Conservation (phyloP, 2,113 vertebrate genomes). For the Mastomys natalensis region DNA sequence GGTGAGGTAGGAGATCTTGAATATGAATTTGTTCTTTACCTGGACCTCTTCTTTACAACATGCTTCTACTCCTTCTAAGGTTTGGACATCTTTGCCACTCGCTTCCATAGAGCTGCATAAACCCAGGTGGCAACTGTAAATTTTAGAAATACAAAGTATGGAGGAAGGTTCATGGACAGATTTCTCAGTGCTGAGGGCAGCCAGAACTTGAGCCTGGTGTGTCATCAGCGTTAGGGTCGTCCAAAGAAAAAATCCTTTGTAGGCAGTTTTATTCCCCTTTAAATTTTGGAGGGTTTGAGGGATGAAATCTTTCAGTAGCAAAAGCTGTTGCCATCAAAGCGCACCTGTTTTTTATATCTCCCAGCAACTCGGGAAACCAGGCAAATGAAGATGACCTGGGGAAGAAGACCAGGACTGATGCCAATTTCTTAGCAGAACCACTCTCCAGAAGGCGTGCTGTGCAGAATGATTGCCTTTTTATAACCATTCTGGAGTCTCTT, state of each 20-base stretch:
- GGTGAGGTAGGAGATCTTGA: not conserved
- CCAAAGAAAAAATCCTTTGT: constrained; percentile 25
- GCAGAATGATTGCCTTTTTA: constrained; percentile 34
- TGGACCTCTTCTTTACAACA: not conserved
- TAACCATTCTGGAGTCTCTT: constrained; percentile 31
- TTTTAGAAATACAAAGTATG: constrained; percentile 27
- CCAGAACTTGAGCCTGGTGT: constrained; percentile 4
- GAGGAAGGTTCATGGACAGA: not conserved
- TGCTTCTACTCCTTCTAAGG: not conserved
- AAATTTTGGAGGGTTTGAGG: constrained; percentile 52
- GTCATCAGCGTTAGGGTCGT: not conserved
- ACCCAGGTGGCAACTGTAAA: not conserved
- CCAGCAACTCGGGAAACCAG: constrained; percentile 11
- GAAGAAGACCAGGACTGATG: not conserved
- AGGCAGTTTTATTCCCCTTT: constrained; percentile 60
- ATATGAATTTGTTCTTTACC: not conserved
- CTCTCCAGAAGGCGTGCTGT: not conserved
- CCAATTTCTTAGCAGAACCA: not conserved
- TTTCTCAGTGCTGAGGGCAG: constrained; percentile 13
- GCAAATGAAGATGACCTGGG: constrained; percentile 52
- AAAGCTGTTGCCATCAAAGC: constrained; percentile 56
- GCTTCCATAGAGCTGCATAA: not conserved
- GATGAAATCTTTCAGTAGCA: constrained; percentile 76
- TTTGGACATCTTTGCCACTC: not conserved
- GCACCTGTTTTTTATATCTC: constrained; percentile 72